phyloP scores from a whole-genome alignment of 2,113 vertebrate genomes.

The Apistogramma diplotaenia region DNA sequence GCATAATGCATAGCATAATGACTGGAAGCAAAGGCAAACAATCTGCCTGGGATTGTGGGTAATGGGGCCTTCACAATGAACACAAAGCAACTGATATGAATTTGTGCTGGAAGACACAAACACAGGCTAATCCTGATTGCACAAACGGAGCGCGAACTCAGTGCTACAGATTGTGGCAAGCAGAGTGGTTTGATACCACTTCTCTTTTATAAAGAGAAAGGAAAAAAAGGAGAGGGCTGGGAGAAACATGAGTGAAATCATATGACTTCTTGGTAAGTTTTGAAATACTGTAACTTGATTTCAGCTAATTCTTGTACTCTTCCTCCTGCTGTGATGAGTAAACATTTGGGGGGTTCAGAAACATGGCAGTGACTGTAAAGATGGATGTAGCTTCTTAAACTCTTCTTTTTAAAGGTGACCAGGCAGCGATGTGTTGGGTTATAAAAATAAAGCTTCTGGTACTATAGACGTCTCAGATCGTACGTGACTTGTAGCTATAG shows the following conservation, averaged over 20 bases:
- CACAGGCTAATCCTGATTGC: neutral
- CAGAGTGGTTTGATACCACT: neutral
- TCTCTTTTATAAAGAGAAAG: neutral
- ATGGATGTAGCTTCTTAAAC: neutral
- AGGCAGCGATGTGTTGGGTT: neutral
- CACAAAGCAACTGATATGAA: rapidly evolving
- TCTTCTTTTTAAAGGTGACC: no score
- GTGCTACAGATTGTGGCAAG: neutral
- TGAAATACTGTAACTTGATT: neutral
- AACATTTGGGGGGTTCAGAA: neutral
- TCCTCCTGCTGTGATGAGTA: neutral
- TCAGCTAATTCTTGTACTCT: neutral
- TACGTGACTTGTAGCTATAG: neutral
- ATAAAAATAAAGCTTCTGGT: no score
- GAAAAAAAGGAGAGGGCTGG: neutral
- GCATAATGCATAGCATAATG: neutral
- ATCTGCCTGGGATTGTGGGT: no score
- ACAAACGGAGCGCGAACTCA: neutral
- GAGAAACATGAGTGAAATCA: neutral
- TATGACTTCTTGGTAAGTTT: neutral
- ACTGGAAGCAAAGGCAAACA: neutral
- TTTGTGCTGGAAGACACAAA: neutral
- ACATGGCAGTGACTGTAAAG: neutral
- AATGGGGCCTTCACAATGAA: neutral
- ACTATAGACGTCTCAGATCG: no score